Evolutionary conservation across 2,888 invertebrate genomes (phyloP).

Genomic region (Anticlea derivata): DNA sequence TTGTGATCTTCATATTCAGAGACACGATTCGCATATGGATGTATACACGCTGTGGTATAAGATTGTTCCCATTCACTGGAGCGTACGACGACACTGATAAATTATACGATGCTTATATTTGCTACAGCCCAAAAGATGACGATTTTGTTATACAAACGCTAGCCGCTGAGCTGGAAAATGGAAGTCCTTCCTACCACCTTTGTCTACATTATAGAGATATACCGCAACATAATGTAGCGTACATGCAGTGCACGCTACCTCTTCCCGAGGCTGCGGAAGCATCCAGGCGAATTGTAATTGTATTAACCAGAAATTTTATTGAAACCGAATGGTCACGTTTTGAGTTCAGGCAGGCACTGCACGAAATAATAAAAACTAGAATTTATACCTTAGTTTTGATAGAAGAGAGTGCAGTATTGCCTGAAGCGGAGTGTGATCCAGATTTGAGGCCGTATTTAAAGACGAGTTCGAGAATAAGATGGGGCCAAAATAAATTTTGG

Average conservation of each 20-base stretch:
- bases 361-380: constrained; percentile 92
- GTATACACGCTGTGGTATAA: constrained; percentile 92
- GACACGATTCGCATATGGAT: constrained; percentile 94
- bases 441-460: constrained; percentile 95
- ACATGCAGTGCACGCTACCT: constrained; percentile 88
- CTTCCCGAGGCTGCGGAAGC: constrained; percentile 95
- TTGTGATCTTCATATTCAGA: constrained; percentile 92
- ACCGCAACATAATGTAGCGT: constrained; percentile 87
- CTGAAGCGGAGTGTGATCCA: constrained; percentile 92
- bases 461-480: constrained; percentile 91
- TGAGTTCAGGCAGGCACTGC: constrained; percentile 94
- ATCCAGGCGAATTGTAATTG: constrained; percentile 92
- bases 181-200: constrained; percentile 90
- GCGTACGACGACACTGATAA: constrained; percentile 92
- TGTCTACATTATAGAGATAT: constrained; percentile 95
- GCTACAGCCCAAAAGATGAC: constrained; percentile 96
- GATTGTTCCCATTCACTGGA: constrained; percentile 89
- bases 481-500: constrained; percentile 97
- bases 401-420: constrained; percentile 91
- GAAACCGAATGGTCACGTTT: constrained; percentile 97
- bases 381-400: constrained; percentile 94
- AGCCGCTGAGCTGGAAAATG: constrained; percentile 93
- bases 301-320: constrained; percentile 94
- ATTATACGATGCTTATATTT: constrained; percentile 96
- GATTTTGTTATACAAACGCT: constrained; percentile 94